Evolutionary conservation across 2,888 invertebrate genomes (phyloP), one percentile per base, ranked within the genome.

Genomic region (Reticulitermes lucifugus): DNA sequence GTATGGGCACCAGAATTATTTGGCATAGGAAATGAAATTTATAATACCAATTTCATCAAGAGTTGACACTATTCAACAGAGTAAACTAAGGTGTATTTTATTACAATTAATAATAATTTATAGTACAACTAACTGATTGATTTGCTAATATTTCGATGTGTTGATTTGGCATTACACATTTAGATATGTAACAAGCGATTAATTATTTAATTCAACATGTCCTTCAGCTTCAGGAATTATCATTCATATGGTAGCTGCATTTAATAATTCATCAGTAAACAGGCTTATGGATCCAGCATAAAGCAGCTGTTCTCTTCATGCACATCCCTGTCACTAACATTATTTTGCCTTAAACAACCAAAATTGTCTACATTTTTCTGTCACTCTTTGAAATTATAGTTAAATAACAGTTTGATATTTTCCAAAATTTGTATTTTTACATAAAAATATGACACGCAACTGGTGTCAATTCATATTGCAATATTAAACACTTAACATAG

Each of bases 121-220:
- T 25, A 65, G n/a, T 65, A n/a, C 65, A 65, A 65, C 25, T 65
- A 65, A 65, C 65, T n/a, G n/a, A 65, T n/a, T 65, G 65, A 65
- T 65, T 25, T 65, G 21, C 18, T 4, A 65, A 25, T 7, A 25
- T 25, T 18, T 55, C 7, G 4, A n/a, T n/a, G n/a, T 12, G 6
- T 25, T 65, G 65, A 25, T 25, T n/a, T 65, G 65, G 7, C n/a
- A 25, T 65, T 65, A 25, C n/a, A n/a, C 9, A 25, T 65, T 65
- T 65, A 65, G 14, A 65, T 65, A 21, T 14, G 9, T 65, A 65
- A 65, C 65, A 65, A 65, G n/a, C 65, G n/a, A 65, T 5, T 65
- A 7, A 65, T 65, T 65, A 65, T 25, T 65, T n/a, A 65, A 25
- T 65, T n/a, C n/a, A n/a, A 65, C 65, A 65, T 65, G n/a, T 2